Conservation (phyloP, 2,113 vertebrate genomes). For the Plectropomus leopardus region DNA sequence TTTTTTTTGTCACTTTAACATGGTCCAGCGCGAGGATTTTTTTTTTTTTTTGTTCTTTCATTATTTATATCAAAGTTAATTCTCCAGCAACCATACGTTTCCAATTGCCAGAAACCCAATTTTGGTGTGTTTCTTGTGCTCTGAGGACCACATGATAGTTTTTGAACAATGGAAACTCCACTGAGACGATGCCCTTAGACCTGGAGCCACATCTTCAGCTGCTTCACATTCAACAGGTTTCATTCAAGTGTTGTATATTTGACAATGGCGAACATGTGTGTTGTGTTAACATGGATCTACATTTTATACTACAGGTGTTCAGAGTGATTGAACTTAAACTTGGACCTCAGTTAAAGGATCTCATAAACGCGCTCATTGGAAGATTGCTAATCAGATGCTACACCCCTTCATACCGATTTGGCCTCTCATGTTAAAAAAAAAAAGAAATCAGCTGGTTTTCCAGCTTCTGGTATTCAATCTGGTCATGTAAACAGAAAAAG, state of each 20-base stretch:
- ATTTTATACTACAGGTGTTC: constrained; percentile 93
- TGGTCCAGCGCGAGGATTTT: background rate
- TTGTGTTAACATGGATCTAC: constrained; percentile 92
- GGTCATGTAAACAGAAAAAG: constrained; percentile 38
- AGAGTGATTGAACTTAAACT: constrained; percentile 91
- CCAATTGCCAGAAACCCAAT: background rate
- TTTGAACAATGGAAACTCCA: constrained; percentile 45
- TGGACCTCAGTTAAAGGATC: constrained; percentile 90
- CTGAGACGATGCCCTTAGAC: constrained; percentile 49
- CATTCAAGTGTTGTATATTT: constrained; percentile 83
- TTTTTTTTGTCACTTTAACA: background rate
- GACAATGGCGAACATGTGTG: constrained; percentile 83
- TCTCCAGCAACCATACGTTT: background rate
- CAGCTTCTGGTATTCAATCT: constrained; percentile 64
- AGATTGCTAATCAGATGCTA: constrained; percentile 74
- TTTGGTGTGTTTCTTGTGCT: constrained; percentile 17
- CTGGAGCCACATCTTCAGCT: constrained; percentile 68
- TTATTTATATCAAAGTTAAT: background rate
- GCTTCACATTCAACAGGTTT: constrained; percentile 78
- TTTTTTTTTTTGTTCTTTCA: background rate
- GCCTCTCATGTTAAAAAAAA: constrained; percentile 20
- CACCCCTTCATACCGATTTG: constrained; percentile 63
- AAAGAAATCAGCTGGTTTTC: constrained; percentile 43
- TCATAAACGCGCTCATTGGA: constrained; percentile 84
- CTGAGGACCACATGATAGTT: constrained; percentile 11